phyloP scores from a whole-genome alignment of 2,113 vertebrate species.

The Salminus brasiliensis region DNA sequence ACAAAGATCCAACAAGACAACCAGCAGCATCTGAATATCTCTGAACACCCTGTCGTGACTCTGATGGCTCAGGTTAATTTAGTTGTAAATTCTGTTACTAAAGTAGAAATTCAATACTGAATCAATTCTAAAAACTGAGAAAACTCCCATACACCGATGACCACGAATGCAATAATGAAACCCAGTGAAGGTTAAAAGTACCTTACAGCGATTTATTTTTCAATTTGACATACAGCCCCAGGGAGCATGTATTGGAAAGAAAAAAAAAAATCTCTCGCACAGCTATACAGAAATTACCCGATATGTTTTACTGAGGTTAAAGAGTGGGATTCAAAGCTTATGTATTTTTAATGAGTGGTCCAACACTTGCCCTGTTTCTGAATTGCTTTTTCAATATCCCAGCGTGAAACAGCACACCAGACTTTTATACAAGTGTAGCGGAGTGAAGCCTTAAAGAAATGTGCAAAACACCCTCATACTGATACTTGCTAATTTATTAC shows the following conservation, averaged over 20 bases:
- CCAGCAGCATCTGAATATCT: neutral
- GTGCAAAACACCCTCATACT: neutral
- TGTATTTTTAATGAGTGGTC: conserved; percentile 43
- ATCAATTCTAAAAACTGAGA: neutral
- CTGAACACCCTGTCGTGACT: neutral
- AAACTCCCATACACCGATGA: neutral
- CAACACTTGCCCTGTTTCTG: conserved; percentile 24
- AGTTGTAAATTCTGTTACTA: neutral
- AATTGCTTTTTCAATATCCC: conserved; percentile 35
- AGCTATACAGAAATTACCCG: conserved; percentile 18
- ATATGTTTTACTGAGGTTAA: conserved; percentile 37
- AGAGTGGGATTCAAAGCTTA: conserved; percentile 36
- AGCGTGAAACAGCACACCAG: conserved; percentile 14
- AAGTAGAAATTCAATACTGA: neutral
- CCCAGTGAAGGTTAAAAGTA: conserved; percentile 33
- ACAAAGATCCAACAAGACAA: no score
- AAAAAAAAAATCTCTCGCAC: neutral
- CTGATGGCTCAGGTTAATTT: neutral
- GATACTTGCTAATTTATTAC: neutral
- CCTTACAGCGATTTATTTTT: conserved; percentile 30
- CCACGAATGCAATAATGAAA: conserved; percentile 26
- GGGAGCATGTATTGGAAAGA: conserved; percentile 7
- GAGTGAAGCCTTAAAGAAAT: neutral
- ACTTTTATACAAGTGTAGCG: neutral
- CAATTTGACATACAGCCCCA: conserved; percentile 32